Conservation (phyloP, 30 jellyfish, hydroid and myxozoan genomes). For the Calvadosia cruxmelitensis region DNA sequence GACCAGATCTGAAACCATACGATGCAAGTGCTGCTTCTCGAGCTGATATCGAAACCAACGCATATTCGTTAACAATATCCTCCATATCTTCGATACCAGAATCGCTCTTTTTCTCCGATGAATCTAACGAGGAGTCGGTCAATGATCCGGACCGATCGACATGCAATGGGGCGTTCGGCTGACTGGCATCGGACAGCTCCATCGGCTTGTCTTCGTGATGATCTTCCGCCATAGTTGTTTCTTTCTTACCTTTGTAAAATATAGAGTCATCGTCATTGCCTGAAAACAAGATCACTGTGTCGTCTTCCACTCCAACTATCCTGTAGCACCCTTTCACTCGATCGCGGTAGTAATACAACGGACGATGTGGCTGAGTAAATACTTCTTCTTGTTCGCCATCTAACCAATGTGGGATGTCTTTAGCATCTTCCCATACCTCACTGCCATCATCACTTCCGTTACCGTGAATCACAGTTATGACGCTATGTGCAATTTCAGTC, state of each 20-base stretch:
- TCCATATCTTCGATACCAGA: constrained; percentile 95
- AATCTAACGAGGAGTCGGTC: background rate
- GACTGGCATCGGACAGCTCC: constrained; percentile 26
- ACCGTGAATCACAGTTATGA: constrained; percentile 13
- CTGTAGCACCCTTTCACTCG: constrained; percentile 97
- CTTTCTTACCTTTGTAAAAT: constrained; percentile 46
- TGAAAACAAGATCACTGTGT: constrained; percentile 85
- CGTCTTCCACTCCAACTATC: constrained; percentile 95
- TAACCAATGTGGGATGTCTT: constrained; percentile 96
- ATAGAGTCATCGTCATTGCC: constrained; percentile 98
- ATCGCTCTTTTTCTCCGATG: constrained; percentile 30
- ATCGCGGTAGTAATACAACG: constrained; percentile 90
- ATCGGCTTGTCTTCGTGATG: constrained; percentile 16
- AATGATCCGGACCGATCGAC: constrained; percentile 1
- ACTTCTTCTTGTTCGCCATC: constrained; percentile 72
- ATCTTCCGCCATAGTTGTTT: constrained; percentile 6
- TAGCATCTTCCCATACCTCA: constrained; percentile 95
- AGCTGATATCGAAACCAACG: background rate
- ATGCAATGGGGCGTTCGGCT: constrained; percentile 7
- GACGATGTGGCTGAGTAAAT: constrained; percentile 84
- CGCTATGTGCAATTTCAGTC: background rate
- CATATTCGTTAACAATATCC: constrained; percentile 28
- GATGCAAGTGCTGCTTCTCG: background rate
- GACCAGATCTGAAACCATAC: background rate
- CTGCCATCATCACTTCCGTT: constrained; percentile 65